Base-by-base conservation (phyloP, 2,797 vertebrate species). In the Rhynchotus rufescens region DNA sequence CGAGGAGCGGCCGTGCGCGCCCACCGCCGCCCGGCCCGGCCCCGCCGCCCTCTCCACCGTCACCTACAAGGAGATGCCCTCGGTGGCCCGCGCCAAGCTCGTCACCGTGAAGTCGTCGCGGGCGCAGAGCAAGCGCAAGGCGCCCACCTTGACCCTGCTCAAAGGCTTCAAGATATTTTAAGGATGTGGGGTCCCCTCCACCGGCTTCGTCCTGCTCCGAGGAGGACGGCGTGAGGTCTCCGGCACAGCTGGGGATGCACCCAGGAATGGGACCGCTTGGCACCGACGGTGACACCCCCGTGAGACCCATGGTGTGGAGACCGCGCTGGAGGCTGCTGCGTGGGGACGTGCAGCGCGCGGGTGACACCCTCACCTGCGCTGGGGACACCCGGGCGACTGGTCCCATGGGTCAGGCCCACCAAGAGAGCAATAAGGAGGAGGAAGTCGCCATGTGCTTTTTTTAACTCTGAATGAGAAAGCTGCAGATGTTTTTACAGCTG, bases 131-230 rank as follows among this genome's bases (percentile, higher is more conserved):
- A 99, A 99, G 96, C 98, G 98, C 84, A 98, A 98, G 66, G 98
- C 99, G 4, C 98, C 99, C 54, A 98, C 99, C 0, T 97, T 99
- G 66, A 99, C 98, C 15, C 96, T 99, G 49, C 96, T 99, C 84
- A 99, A 99, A 92, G 99, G 99, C 25, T 99, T 99, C 94, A 99
- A 99, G 97, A 99, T 99, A 93, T 99, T 99, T 96, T 99, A 97
- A 98, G 68, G 6, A 19, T 12, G 30, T 9, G 3, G 38, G 20
- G 19, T 19, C 19, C n/a, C 36, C 13, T 9, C 36, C 36, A 9
- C 36, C 36, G 36, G 26, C 2, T 1, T 15, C 7, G 19, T 45
- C 47, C 13, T 0, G 52, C 38, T 49, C 34, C 1, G 0, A 49
- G 49, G 49, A 51, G 45, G 45, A 47, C 49, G 49, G 49, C 12